Evolutionary conservation across 2,888 invertebrate genomes (phyloP).

Genomic region (Leptinotarsa tumamoca): DNA sequence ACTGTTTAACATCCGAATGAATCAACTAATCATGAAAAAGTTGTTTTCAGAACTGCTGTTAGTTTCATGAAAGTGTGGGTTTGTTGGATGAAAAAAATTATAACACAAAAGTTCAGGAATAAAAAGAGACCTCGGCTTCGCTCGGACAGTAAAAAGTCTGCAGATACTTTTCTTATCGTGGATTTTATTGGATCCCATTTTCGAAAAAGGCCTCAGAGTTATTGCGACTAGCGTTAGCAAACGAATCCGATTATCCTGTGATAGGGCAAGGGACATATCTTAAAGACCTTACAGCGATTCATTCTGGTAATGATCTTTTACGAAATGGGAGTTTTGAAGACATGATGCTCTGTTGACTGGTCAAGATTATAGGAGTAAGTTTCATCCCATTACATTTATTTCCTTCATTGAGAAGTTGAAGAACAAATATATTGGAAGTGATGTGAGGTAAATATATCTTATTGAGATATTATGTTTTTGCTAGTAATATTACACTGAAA

Average conservation of each 20-base stretch:
- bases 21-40: constrained; percentile 59
- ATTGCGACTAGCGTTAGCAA: neutral
- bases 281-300: neutral
- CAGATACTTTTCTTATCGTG: constrained; percentile 46
- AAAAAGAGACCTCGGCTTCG: constrained; percentile 40
- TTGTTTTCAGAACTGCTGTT: constrained; percentile 55
- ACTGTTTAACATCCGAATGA: constrained; percentile 54
- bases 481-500: too few species aligned
- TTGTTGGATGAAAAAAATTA: constrained; percentile 29
- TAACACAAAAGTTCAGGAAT: constrained; percentile 31
- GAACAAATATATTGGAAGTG: too few species aligned
- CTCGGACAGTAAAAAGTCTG: constrained; percentile 55
- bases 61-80: constrained; percentile 12
- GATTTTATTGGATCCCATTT: constrained; percentile 54
- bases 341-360: too few species aligned
- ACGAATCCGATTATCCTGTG: constrained; percentile 8
- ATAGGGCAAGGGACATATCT: neutral
- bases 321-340: neutral
- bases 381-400: too few species aligned
- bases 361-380: too few species aligned
- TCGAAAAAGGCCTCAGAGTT: constrained; percentile 44
- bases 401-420: too few species aligned
- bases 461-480: too few species aligned
- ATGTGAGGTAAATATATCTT: too few species aligned
- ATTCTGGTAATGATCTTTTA: constrained; percentile 12